A percentile compares a stretch with the other conserved stretches of the same genome.
These are phyloP conservation scores for Trogon melanurus DNA, from an alignment of 2,113 vertebrate species.

Conservation along the genomic window DNA sequence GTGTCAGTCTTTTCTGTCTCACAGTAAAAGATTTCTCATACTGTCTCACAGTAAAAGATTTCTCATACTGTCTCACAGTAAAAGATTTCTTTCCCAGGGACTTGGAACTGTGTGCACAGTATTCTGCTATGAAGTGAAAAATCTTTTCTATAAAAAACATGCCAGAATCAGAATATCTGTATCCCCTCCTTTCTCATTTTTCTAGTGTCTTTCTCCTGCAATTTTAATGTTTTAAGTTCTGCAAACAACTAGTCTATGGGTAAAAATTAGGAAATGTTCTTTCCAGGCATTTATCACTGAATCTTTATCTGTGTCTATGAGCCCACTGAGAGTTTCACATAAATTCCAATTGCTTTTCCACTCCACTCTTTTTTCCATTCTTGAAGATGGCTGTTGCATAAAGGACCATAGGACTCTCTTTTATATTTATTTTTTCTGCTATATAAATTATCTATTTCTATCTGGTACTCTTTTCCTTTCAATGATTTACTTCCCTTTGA, in stretches of 20 bases:
- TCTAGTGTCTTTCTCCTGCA: background rate
- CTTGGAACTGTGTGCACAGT: background rate
- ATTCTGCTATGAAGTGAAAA: background rate
- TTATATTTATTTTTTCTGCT: background rate
- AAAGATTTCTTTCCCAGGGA: conserved; percentile 30
- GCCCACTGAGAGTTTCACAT: conserved; percentile 38
- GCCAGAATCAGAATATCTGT: background rate
- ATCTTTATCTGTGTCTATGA: conserved; percentile 49
- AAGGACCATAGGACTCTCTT: background rate
- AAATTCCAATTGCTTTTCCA: conserved; percentile 64
- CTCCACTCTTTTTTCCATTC: conserved; percentile 44
- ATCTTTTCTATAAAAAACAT: background rate
- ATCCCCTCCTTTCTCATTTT: background rate
- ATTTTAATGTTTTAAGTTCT: background rate
- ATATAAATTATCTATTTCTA: conserved; percentile 16
- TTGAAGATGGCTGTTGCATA: conserved; percentile 23
- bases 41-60: background rate
- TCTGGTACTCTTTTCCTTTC: background rate
- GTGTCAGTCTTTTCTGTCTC: conserved; percentile 5
- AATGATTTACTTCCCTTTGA: conserved; percentile 1
- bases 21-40: background rate
- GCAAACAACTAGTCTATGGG: conserved; percentile 37
- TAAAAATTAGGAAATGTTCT: conserved; percentile 68
- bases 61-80: background rate
- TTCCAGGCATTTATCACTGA: conserved; percentile 61